phyloP scores from a whole-genome alignment of 1,140 invertebrate genomes.

The Drosophila bocki region DNA sequence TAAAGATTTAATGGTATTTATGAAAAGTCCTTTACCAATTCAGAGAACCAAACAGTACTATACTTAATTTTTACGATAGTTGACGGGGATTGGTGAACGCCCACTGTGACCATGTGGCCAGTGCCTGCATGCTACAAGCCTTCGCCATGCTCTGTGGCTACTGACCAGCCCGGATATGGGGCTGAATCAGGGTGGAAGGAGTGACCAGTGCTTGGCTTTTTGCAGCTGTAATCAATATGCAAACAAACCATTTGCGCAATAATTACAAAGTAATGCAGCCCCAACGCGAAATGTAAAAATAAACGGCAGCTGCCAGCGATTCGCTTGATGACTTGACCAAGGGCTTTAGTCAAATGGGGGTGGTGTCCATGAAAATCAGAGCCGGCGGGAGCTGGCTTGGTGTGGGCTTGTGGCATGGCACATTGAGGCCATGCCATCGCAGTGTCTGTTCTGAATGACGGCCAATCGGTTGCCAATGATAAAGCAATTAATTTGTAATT shows the following conservation, averaged over 20 bases:
- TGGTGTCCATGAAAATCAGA: constrained; percentile 13
- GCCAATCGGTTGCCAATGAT: constrained; percentile 72
- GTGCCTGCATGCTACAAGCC: not conserved
- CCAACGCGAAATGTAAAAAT: constrained; percentile 73
- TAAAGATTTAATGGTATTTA: too few species aligned
- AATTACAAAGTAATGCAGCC: constrained; percentile 80
- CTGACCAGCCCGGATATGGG: not conserved
- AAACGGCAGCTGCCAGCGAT: constrained; percentile 72
- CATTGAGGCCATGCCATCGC: constrained; percentile 50
- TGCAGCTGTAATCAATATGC: constrained; percentile 81
- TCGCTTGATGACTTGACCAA: constrained; percentile 62
- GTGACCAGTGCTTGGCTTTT: constrained; percentile 62
- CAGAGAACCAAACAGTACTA: not conserved
- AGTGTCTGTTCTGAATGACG: constrained; percentile 36
- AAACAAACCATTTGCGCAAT: constrained; percentile 82
- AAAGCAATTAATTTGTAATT: constrained; percentile 85
- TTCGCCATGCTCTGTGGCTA: constrained; percentile 8
- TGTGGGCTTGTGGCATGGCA: constrained; percentile 36
- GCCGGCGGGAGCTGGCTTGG: not conserved
- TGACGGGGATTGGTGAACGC: not conserved
- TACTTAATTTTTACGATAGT: not conserved
- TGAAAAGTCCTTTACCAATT: not conserved
- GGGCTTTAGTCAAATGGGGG: constrained; percentile 10
- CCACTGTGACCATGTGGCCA: not conserved
- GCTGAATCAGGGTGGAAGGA: not conserved